phyloP scores from a whole-genome alignment of 2,797 vertebrate species.

The Sebastes vulpes region DNA sequence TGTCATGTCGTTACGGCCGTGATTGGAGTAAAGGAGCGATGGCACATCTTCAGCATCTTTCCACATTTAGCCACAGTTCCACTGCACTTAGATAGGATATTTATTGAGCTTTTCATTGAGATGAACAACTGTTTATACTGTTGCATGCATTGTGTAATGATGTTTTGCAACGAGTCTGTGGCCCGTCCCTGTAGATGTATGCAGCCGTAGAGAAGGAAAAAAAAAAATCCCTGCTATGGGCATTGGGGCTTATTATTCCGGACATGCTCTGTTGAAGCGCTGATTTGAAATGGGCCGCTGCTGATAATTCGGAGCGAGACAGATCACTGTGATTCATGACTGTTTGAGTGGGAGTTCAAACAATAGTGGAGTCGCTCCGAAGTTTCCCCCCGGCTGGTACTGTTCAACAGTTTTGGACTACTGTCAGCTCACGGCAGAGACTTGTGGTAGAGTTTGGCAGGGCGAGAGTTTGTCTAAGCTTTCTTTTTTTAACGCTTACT shows the following conservation, averaged over 20 bases:
- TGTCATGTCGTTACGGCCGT: constrained; percentile 35
- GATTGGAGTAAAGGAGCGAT: constrained; percentile 46
- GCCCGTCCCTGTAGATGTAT: constrained; percentile 17
- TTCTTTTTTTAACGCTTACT: constrained; percentile 1
- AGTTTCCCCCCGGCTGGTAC: constrained; percentile 53
- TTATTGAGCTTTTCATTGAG: constrained; percentile 69
- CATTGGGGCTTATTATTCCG: constrained; percentile 72
- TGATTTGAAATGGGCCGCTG: constrained; percentile 52
- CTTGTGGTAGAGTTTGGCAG: constrained; percentile 37
- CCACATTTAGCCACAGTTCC: constrained; percentile 26
- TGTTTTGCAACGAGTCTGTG: constrained; percentile 59
- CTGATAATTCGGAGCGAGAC: constrained; percentile 47
- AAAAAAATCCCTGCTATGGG: neutral
- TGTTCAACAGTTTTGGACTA: constrained; percentile 41
- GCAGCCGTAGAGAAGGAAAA: neutral
- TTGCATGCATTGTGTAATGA: constrained; percentile 67
- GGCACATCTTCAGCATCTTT: constrained; percentile 45
- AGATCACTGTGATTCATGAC: constrained; percentile 60
- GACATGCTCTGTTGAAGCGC: constrained; percentile 62
- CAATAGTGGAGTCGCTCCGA: constrained; percentile 37
- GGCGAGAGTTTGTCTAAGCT: constrained; percentile 23
- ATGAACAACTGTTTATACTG: constrained; percentile 69
- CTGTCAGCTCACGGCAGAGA: constrained; percentile 20
- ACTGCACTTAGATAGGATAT: constrained; percentile 48
- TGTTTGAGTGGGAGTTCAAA: constrained; percentile 63